Conservation (phyloP, 2,113 vertebrate species). For the Porphyrio hochstetteri region DNA sequence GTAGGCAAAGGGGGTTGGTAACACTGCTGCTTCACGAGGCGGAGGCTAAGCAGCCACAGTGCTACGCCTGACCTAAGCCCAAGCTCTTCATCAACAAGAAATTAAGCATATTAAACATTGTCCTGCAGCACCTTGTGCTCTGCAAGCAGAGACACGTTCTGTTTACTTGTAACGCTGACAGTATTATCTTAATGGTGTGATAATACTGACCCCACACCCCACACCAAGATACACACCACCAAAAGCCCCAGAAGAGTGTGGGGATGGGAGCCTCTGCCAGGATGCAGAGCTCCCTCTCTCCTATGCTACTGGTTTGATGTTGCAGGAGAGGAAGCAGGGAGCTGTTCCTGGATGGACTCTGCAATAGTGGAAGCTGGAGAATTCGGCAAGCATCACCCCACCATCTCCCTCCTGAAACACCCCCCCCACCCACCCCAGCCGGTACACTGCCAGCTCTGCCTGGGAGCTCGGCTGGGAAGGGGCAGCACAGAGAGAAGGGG, state of each 20-base stretch:
- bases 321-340: background rate
- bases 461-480: background rate
- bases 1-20: constrained; percentile 35
- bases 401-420: accelerated
- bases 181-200: background rate
- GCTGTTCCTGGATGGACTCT: background rate
- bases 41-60: background rate
- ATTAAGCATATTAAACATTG: background rate
- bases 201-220: background rate
- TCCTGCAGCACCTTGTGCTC: background rate
- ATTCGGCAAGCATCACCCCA: background rate
- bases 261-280: background rate
- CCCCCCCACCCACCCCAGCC: background rate
- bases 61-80: background rate
- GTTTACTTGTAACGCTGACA: background rate
- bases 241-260: background rate
- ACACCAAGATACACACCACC: background rate
- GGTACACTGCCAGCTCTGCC: background rate
- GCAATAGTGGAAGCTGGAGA: background rate
- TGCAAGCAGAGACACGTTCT: background rate
- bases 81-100: background rate
- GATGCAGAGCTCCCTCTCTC: background rate
- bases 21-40: background rate
- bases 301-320: background rate
- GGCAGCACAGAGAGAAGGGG: background rate